A percentile compares a stretch with the other conserved stretches of the same genome.
These are phyloP conservation scores for Calliphora vicina DNA, from an alignment of 1,140 invertebrate species.

Conservation along the genomic window DNA sequence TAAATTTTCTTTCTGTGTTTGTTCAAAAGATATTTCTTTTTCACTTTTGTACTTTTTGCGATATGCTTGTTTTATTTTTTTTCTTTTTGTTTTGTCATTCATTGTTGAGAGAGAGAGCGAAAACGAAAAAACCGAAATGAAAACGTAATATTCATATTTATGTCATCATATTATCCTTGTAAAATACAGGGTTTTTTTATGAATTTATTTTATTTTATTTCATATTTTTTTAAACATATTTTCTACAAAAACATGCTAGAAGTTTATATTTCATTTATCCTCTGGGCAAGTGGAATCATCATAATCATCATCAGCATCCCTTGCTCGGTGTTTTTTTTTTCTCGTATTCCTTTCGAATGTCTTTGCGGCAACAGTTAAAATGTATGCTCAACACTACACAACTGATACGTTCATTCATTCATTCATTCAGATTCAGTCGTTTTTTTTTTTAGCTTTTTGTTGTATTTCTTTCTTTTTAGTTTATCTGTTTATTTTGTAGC, in stretches of 20 bases:
- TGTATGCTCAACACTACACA: conserved; percentile 5
- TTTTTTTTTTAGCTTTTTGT: neutral
- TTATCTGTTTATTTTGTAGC: neutral
- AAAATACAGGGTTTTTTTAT: neutral
- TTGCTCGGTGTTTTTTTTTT: neutral
- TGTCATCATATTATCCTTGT: conserved; percentile 13
- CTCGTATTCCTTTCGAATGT: neutral
- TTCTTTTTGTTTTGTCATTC: conserved; percentile 1
- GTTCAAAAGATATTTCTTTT: neutral
- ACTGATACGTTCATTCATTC: neutral
- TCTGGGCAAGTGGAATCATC: conserved; percentile 15
- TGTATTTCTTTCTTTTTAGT: neutral
- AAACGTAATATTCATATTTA: conserved; percentile 9
- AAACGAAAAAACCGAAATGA: neutral
- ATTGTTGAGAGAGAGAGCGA: neutral
- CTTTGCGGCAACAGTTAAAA: conserved; percentile 15
- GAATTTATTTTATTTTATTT: neutral
- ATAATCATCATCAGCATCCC: neutral
- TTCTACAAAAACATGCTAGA: neutral
- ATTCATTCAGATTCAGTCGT: neutral
- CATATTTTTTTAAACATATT: neutral
- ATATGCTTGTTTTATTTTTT: neutral
- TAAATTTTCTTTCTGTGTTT: neutral
- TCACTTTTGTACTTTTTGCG: neutral
- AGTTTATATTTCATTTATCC: conserved; percentile 9